Evolutionary conservation across 2,888 invertebrate genomes (phyloP), one percentile per base, ranked within the genome.

Genomic region (Spatulosminthurus flaviceps): DNA sequence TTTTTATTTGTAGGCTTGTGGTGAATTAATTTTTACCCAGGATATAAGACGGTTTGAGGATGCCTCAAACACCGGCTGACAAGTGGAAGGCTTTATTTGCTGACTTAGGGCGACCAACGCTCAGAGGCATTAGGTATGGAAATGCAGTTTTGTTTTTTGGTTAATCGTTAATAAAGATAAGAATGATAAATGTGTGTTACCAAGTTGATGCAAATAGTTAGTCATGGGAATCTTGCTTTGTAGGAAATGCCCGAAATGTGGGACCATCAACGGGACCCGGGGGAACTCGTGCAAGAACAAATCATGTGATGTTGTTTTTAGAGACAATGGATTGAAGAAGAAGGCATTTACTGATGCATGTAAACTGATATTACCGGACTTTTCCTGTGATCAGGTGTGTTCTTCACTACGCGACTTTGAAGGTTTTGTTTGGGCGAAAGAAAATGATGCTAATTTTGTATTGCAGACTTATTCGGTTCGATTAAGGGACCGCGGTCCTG

Each of bases 211-310:
- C 4, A 34, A 34, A 7, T 34, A 34, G 9, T 34, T 9, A 9
- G 34, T 34, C 34, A 34, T 34, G n/a, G n/a, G n/a, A n/a, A n/a
- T n/a, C n/a, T 34, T 34, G 34, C 9, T 34, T 34, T 34, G 34
- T 0, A 89, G 92, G 83, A 92, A 92, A 86, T 95, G 94, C 86
- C 90, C 90, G 0, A 92, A 92, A 86, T 95, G 94, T 88, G 92
- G 93, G 0, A 91, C 91, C 0, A 91, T 91, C 82, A 94, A 93
- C 87, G 94, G 94, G 1, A 93, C 93, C 0, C 89, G 94, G 77
- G 89, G 89, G 24, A 88, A 91, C 26, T 90, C 90, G 82, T 93
- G 93, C 86, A 93, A 93, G 87, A 93, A 93, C 86, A 92, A 91
- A 86, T 88, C 89, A 19, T 93, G 93, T 87, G 90, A 91, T 87